A percentile compares a stretch with the other conserved stretches of the same genome.
Evolutionary conservation across 1,140 invertebrate species (phyloP).

Genomic region (Drosophila nasuta): DNA sequence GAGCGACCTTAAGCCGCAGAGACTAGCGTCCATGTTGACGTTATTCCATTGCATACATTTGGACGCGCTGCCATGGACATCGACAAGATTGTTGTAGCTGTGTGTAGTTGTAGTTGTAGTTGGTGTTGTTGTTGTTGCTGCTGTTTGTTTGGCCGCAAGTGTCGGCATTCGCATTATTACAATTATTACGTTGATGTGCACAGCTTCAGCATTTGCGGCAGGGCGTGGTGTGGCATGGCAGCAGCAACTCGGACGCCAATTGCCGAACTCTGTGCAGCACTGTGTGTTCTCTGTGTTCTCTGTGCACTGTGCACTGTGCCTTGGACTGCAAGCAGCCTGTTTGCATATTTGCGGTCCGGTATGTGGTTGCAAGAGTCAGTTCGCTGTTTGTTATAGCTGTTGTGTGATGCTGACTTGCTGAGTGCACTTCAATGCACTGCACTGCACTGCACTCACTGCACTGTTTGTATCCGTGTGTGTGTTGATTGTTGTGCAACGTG

Average conservation of each 20-base stretch:
- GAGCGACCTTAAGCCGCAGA: conserved; percentile 45
- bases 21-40: conserved; percentile 33
- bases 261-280: conserved; percentile 2
- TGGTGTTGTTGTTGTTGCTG: conserved; percentile 50
- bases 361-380: conserved; percentile 61
- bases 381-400: conserved; percentile 36
- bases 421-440: conserved; percentile 23
- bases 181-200: conserved; percentile 78
- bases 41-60: conserved; percentile 40
- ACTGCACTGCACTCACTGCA: neutral
- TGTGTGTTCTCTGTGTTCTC: no score
- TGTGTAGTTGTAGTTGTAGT: conserved; percentile 30
- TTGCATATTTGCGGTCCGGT: conserved; percentile 66
- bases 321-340: conserved; percentile 39
- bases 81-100: conserved; percentile 9
- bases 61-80: conserved; percentile 27
- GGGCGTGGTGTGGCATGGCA: conserved; percentile 3
- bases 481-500: conserved; percentile 55
- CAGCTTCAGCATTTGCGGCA: conserved; percentile 48
- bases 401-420: conserved; percentile 9
- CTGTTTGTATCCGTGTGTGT: conserved; percentile 5
- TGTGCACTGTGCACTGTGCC: neutral
- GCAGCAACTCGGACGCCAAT: conserved; percentile 18
- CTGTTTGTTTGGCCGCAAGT: conserved; percentile 66
- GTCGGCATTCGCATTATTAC: conserved; percentile 79